Base-by-base conservation (phyloP, 2,797 vertebrate species). In the Clarias platycephalus region DNA sequence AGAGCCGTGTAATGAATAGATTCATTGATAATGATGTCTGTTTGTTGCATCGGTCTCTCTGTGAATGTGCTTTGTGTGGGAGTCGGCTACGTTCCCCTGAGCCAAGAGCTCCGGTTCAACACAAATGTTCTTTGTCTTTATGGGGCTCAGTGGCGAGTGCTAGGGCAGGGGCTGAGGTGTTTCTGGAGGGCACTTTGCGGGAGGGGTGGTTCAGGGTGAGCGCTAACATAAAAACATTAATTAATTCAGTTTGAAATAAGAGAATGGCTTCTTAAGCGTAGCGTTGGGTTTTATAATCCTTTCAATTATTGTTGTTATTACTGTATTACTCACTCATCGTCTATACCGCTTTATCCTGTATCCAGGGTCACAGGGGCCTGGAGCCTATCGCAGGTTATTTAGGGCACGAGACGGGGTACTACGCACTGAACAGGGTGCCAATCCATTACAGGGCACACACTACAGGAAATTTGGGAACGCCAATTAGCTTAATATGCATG, bases 1-100 rank as follows among this genome's bases (percentile, higher is more conserved):
- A 31, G 74, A 76, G 18, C 26, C 18, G 9, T 75, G 10, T 75
- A 57, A 75, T 75, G 72, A 75, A 75, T 75, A 57, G 72, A 75
- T 31, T 20, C 72, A 31, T 75, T 57, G 72, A 75, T 55, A 53
- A 57, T 57, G 49, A 75, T 20, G 53, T 31, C 72, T 28, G 71
- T 57, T 22, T 31, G 74, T 76, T 76, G 18, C 74, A 57, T 6
- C 12, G 53, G 26, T 3, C 74, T 58, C 53, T 76, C 74, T 34
- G 53, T 57, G 72, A 57, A 57, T 28, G n/a, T 75, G 40, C 70
- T 53, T 53, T 28, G 71, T 74, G 71, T 74, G n/a, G 71, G 71
- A 74, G 44, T 74, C 15, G 7, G 44, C 44, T 16, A 55, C 1
- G n/a, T 57, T 76, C 72, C 53, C 26, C 18, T 1, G 53, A 55